A percentile compares a stretch with the other conserved stretches of the same genome.
Evolutionary conservation across 2,113 vertebrate species (phyloP).

Genomic region (Megaceryle torquata): DNA sequence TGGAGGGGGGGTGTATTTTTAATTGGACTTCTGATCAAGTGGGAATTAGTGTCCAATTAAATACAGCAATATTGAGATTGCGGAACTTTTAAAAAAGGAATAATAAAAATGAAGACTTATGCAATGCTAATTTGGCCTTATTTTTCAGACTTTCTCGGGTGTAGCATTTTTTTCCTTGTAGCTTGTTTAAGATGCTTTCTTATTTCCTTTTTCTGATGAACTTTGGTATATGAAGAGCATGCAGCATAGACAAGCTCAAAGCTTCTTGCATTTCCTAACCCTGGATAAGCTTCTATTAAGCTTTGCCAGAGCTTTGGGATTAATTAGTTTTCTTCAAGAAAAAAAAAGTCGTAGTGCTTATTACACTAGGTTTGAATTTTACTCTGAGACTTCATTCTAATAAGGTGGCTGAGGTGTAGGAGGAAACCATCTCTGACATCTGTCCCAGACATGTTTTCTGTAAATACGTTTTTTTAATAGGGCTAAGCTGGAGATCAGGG

Average conservation of each 20-base stretch:
- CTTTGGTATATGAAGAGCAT: neutral
- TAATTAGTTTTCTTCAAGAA: conserved; percentile 6
- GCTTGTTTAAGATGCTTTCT: neutral
- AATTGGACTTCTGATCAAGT: neutral
- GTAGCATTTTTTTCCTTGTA: neutral
- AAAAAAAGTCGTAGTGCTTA: neutral
- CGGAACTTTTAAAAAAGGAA: neutral
- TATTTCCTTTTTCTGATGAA: neutral
- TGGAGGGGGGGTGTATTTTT: neutral
- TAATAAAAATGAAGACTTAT: neutral
- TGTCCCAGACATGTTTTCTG: neutral
- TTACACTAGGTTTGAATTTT: neutral
- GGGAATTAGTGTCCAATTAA: neutral
- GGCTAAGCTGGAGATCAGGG: neutral
- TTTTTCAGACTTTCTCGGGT: neutral
- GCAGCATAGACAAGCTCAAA: neutral
- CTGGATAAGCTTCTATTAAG: neutral
- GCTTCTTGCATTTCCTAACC: neutral
- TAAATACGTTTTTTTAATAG: neutral
- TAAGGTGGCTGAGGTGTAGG: neutral
- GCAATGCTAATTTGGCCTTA: neutral
- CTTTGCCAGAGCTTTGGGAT: neutral
- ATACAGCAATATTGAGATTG: neutral
- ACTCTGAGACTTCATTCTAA: neutral
- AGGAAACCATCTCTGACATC: neutral